These are phyloP conservation scores for Steinernema carpocapsae DNA, from an alignment of 2,888 invertebrate species.

Conservation along the genomic window DNA sequence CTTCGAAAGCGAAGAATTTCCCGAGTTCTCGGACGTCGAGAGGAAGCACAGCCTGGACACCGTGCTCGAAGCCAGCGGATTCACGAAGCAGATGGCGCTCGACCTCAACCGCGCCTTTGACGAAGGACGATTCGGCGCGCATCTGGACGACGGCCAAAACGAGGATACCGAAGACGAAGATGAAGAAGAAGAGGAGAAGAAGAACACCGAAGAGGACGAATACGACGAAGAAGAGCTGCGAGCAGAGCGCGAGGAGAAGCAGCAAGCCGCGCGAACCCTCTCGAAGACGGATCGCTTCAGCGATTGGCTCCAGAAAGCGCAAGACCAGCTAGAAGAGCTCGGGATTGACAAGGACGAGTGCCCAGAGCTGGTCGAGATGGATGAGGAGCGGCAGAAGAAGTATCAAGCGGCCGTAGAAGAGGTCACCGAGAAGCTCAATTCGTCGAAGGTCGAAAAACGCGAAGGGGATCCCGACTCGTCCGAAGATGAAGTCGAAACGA, in stretches of 20 bases:
- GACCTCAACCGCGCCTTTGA: conserved; percentile 66
- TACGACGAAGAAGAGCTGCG: conserved; percentile 44
- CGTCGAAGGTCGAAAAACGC: conserved; percentile 28
- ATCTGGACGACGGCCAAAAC: conserved; percentile 51
- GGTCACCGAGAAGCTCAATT: conserved; percentile 38
- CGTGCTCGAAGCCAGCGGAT: conserved; percentile 87
- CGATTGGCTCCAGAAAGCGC: conserved; percentile 60
- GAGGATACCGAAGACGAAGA: conserved; percentile 40
- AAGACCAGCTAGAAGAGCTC: conserved; percentile 51
- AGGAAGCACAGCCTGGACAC: conserved; percentile 82
- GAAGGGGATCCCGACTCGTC: conserved; percentile 31
- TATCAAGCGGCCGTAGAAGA: conserved; percentile 40
- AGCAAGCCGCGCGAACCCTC: conserved; percentile 3
- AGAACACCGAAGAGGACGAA: conserved; percentile 40
- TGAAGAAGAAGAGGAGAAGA: conserved; percentile 42
- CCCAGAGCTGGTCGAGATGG: conserved; percentile 48
- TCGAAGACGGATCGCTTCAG: conserved; percentile 54
- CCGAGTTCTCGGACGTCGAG: conserved; percentile 71
- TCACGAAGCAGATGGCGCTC: conserved; percentile 76
- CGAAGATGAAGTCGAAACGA: conserved; percentile 33
- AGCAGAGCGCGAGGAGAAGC: conserved; percentile 34
- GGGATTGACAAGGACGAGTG: conserved; percentile 43
- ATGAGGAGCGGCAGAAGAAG: conserved; percentile 40
- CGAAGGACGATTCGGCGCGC: conserved; percentile 62
- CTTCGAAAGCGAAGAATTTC: conserved; percentile 79